Base-by-base conservation (phyloP, 2,888 invertebrate species). In the Polia nebulosa region DNA sequence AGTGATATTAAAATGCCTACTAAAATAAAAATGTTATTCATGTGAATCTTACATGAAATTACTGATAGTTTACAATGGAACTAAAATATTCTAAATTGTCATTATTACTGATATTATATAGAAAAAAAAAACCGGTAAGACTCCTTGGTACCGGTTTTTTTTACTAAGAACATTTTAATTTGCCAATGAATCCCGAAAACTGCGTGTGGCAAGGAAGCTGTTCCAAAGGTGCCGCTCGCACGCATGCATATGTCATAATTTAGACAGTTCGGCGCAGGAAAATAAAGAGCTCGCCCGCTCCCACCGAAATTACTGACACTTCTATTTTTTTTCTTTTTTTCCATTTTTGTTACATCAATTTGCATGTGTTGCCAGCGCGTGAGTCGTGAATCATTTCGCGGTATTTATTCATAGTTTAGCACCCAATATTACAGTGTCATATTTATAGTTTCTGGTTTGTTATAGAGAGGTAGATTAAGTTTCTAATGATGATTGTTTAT, bases 221-320 rank as follows among this genome's bases (percentile, higher is more conserved):
- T 27, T 17, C 52, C 55, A 71, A 78, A 74, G 72, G 68, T 41
- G 60, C 76, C 76, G 78, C 81, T 56, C 65, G 65, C 76, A 81
- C 55, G 72, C 71, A 58, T 72, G 59, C 77, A 80, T 80, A 83
- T 84, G 87, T 87, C 87, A 88, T 87, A 88, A 87, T 84, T 86
- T 84, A 73, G 82, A 81, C 77, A 82, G 74, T 80, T 72, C 67
- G 72, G 76, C 68, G 52, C 47, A 41, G 58, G 70, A 78, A 84
- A 85, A 87, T 83, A 80, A 84, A 77, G 81, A 81, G 67, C 80
- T 80, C 39, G 58, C 27, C 49, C 69, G 75, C 72, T 78, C 47
- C 70, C 71, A 75, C 75, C 83, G 61, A 82, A 85, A 84, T 86
- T 84, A 86, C 85, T 80, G 81, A 86, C 87, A 85, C 84, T 80